Conservation (phyloP, 2,797 vertebrate species). For the Buceros bicornis region DNA sequence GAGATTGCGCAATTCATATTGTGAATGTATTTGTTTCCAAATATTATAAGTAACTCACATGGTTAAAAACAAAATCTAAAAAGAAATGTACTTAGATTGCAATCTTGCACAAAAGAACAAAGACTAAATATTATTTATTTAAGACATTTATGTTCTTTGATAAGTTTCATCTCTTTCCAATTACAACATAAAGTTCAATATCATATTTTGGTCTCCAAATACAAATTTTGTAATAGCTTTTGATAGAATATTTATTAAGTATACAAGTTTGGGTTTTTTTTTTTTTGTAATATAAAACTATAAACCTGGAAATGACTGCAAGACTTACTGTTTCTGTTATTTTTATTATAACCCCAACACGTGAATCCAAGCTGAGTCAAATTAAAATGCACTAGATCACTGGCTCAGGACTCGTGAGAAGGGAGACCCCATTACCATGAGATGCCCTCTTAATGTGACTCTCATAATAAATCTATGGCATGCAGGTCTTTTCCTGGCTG, state of each 20-base stretch:
- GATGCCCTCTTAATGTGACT: background rate
- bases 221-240: background rate
- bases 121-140: background rate
- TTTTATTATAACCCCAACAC: background rate
- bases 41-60: background rate
- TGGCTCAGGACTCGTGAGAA: background rate
- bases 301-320: background rate
- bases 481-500: background rate
- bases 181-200: background rate
- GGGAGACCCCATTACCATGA: background rate
- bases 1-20: background rate
- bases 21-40: background rate
- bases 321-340: background rate
- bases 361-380: background rate
- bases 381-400: background rate
- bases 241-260: background rate
- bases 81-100: background rate
- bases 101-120: background rate
- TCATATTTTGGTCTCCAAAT: accelerated
- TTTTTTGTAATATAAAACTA: background rate
- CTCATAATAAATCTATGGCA: background rate
- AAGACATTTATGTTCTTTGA: background rate
- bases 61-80: background rate
- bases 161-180: background rate
- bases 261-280: no score